phyloP scores from a whole-genome alignment of 2,888 invertebrate genomes.

The Trachelus iudaicus region DNA sequence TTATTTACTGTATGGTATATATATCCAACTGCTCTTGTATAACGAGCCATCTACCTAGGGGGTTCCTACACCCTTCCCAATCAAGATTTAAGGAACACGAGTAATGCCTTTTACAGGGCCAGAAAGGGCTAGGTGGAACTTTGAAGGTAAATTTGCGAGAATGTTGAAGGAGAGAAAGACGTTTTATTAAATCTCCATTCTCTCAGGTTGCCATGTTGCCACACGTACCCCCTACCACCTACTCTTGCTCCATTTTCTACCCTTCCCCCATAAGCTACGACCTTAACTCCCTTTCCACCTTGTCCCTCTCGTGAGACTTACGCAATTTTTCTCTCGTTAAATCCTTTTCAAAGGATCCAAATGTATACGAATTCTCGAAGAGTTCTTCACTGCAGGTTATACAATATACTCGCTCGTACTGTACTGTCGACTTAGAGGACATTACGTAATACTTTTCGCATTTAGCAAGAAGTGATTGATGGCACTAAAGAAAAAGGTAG shows the following conservation, averaged over 20 bases:
- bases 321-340: background rate
- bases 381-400: conserved; percentile 17
- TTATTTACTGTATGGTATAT: too few relatives aligned
- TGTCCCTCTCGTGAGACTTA: background rate
- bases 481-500: background rate
- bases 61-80: background rate
- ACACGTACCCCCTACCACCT: background rate
- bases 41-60: background rate
- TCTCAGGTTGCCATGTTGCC: background rate
- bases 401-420: background rate
- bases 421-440: background rate
- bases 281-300: background rate
- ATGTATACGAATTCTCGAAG: conserved; percentile 33
- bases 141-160: background rate
- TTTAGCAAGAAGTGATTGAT: background rate
- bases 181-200: background rate
- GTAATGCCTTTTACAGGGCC: background rate
- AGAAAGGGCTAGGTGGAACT: background rate
- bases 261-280: background rate
- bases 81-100: background rate
- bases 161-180: background rate
- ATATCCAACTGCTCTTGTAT: background rate
- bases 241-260: background rate
- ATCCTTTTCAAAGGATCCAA: conserved; percentile 31
- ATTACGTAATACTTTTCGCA: background rate